Conservation (phyloP, 2,888 invertebrate genomes). For the Diaphora mendica region DNA sequence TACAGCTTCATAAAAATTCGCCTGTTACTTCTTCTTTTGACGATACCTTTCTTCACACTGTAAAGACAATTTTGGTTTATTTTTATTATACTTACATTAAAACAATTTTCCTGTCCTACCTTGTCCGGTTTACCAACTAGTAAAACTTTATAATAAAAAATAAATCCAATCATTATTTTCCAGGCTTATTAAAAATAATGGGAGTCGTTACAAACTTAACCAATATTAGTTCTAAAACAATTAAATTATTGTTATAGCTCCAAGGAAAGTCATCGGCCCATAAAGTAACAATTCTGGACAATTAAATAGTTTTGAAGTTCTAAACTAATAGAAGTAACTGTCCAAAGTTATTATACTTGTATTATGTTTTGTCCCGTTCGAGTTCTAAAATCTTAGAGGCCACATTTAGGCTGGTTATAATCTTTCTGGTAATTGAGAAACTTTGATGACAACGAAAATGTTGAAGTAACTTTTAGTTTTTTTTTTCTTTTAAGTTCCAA, state of each 20-base stretch:
- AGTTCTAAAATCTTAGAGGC: not conserved
- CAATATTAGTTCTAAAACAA: slow-evolving; percentile 23
- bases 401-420: slow-evolving; percentile 3
- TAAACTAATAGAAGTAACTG: slow-evolving; percentile 29
- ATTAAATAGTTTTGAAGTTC: slow-evolving; percentile 42
- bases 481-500: not conserved
- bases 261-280: slow-evolving; percentile 24
- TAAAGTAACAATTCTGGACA: slow-evolving; percentile 34
- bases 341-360: slow-evolving; percentile 29
- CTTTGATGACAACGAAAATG: slow-evolving; percentile 10
- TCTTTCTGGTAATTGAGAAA: slow-evolving; percentile 15
- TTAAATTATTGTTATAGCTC: slow-evolving; percentile 26
- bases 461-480: not conserved
- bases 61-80: too few species aligned
- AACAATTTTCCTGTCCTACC: not conserved
- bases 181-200: not conserved
- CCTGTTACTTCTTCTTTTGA: too few species aligned
- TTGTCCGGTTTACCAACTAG: not conserved
- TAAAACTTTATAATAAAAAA: not conserved
- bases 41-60: too few species aligned
- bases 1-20: not conserved
- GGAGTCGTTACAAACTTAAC: slow-evolving; percentile 17
- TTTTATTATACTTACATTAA: not conserved
- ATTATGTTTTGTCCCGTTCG: slow-evolving; percentile 21
- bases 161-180: not conserved